These are phyloP conservation scores for Ostrea denselamellosa DNA, from an alignment of 1,140 invertebrate species.

Conservation along the genomic window DNA sequence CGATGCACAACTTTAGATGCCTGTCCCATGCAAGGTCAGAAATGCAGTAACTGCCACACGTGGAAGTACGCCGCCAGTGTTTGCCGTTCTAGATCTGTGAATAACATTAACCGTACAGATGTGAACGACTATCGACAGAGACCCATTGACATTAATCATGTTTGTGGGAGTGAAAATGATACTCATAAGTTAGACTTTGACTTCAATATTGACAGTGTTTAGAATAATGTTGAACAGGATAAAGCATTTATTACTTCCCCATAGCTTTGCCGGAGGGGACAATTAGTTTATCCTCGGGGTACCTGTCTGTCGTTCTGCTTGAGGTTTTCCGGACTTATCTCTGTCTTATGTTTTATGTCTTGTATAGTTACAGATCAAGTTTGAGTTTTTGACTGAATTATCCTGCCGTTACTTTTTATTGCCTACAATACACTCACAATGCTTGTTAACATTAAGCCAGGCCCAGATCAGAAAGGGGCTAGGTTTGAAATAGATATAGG, in stretches of 20 bases:
- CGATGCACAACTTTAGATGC: not conserved
- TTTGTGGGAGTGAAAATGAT: not conserved
- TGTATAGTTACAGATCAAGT: too few relatives aligned
- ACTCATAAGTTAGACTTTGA: not conserved
- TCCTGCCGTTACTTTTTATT: too few relatives aligned
- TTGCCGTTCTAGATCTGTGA: too few relatives aligned
- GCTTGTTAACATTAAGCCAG: not conserved
- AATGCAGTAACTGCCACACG: constrained; percentile 24
- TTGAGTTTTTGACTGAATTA: too few relatives aligned
- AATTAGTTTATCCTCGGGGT: too few relatives aligned
- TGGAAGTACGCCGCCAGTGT: not conserved
- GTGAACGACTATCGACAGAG: not conserved
- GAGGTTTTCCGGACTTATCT: too few relatives aligned
- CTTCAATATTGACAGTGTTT: not conserved
- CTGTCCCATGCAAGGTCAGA: not conserved
- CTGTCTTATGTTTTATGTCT: too few relatives aligned
- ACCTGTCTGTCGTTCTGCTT: too few relatives aligned
- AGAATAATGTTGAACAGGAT: not conserved
- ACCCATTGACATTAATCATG: not conserved
- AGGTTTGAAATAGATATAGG: not conserved
- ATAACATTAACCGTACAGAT: not conserved
- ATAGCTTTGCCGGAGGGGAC: too few relatives aligned
- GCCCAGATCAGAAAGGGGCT: not conserved
- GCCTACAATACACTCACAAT: too few relatives aligned
- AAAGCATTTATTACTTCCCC: not conserved